A percentile compares a stretch with the other conserved stretches of the same genome.
Evolutionary conservation across 2,888 invertebrate species (phyloP).

Genomic region (Cosmia pyralina): DNA sequence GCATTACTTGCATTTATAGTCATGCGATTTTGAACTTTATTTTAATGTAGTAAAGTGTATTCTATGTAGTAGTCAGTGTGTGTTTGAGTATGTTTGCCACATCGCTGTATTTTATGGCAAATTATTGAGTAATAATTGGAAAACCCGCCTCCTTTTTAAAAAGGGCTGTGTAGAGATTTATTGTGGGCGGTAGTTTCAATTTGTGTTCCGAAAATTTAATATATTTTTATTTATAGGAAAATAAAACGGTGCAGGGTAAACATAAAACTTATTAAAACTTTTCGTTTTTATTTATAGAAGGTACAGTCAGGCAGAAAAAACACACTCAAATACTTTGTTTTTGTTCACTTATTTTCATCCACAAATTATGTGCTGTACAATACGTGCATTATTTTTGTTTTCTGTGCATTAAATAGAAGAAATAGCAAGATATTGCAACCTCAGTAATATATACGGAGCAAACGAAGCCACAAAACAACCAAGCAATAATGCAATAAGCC

Average conservation of each 20-base stretch:
- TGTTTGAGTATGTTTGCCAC: conserved; percentile 64
- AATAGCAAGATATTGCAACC: neutral
- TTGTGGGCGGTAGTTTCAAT: conserved; percentile 59
- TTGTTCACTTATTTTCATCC: neutral
- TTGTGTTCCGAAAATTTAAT: conserved; percentile 54
- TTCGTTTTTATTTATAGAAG: neutral
- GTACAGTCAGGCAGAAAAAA: conserved; percentile 6
- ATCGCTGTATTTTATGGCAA: conserved; percentile 71
- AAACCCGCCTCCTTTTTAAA: conserved; percentile 58
- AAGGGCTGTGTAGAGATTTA: conserved; percentile 59
- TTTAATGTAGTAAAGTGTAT: conserved; percentile 33
- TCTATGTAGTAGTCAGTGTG: neutral
- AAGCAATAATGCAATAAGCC: conserved; percentile 35
- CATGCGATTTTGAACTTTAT: conserved; percentile 60
- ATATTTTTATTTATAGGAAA: conserved; percentile 55
- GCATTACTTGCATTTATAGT: conserved; percentile 23
- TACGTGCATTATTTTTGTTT: neutral
- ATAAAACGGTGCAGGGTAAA: conserved; percentile 19
- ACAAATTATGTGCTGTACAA: neutral
- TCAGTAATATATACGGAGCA: neutral
- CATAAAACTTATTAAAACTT: neutral
- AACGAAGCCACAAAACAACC: conserved; percentile 11
- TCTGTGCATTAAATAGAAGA: too few species aligned
- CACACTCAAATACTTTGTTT: neutral
- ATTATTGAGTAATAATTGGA: conserved; percentile 70